Evolutionary conservation across 2,888 invertebrate species (phyloP), one percentile per base, ranked within the genome.

Genomic region (Tipula unca): DNA sequence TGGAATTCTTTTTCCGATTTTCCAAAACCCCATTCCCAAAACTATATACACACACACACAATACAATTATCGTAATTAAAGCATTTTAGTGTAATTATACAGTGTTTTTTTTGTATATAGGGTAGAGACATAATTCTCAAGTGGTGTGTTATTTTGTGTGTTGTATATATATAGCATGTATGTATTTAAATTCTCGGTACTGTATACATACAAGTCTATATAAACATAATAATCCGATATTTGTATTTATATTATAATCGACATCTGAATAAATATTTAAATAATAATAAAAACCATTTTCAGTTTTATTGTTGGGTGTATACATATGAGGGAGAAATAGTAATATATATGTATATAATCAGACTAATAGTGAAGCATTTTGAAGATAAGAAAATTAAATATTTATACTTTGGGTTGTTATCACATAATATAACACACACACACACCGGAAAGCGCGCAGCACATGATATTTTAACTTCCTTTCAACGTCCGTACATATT

Each of bases 181-280:
- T 39, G 39, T 48, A 69, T 69, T 69, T 25, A 69, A 69, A 69
- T 69, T 69, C 69, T 69, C 25, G 25, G 25, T 69, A 69, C 25
- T 69, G 69, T 69, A 25, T 69, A 69, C 69, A 69, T 10, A 69
- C 25, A 25, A 69, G 69, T 69, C 69, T 69, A 69, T 69, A 69
- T 69, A 69, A 69, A 69, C 69, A 69, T 20, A 69, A 69, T 69
- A 69, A 69, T 69, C 69, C 69, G 69, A 69, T 69, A 69, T 69
- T 25, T 69, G 69, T 69, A 69, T 69, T 69, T 69, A 83, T 83
- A 83, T 32, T 83, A 83, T 32, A 83, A 83, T 83, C 83, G 83
- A 35, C 83, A 83, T 32, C 83, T 83, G 83, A 83, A 83, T 83
- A 83, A 83, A 83, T 83, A 83, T 83, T 83, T 83, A 83, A 83